Conservation (phyloP, 2,113 vertebrate species). For the Elgaria multicarinata region DNA sequence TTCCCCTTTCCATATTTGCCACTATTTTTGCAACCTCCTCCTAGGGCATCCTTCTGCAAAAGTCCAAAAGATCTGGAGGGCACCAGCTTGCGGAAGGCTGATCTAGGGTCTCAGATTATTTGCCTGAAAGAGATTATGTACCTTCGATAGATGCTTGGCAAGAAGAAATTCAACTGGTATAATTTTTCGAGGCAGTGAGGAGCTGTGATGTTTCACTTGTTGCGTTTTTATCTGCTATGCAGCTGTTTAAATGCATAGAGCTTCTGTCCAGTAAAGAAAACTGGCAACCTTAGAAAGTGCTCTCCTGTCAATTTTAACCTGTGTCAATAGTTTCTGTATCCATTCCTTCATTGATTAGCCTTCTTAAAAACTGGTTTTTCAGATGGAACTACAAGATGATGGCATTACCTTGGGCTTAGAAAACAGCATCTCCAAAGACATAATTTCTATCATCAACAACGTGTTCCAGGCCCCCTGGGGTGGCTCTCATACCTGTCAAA, state of each 20-base stretch:
- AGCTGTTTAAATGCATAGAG: neutral
- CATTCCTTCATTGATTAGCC: constrained; percentile 46
- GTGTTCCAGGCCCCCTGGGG: constrained; percentile 99
- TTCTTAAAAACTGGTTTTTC: constrained; percentile 59
- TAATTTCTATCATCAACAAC: constrained; percentile 97
- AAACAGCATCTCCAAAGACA: constrained; percentile 92
- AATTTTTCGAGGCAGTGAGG: neutral
- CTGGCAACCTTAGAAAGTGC: neutral
- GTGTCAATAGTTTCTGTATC: neutral
- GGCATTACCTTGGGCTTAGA: constrained; percentile 95
- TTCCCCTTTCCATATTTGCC: neutral
- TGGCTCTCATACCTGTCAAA: constrained; percentile 96
- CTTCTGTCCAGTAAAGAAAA: neutral
- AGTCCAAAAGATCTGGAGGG: neutral
- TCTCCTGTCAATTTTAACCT: neutral
- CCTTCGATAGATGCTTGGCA: neutral
- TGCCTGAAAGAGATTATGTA: neutral
- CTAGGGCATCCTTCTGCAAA: no score
- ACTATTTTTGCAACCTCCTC: neutral
- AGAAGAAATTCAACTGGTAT: neutral
- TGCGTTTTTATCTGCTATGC: neutral
- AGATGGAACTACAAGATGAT: constrained; percentile 99
- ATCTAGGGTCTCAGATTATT: neutral
- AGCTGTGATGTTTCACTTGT: neutral
- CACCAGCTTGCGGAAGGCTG: neutral